Percentiles rank a stretch among this genome's conserved stretches.
Evolutionary conservation across 2,888 invertebrate species (phyloP).

Genomic region (Acleris emargana): DNA sequence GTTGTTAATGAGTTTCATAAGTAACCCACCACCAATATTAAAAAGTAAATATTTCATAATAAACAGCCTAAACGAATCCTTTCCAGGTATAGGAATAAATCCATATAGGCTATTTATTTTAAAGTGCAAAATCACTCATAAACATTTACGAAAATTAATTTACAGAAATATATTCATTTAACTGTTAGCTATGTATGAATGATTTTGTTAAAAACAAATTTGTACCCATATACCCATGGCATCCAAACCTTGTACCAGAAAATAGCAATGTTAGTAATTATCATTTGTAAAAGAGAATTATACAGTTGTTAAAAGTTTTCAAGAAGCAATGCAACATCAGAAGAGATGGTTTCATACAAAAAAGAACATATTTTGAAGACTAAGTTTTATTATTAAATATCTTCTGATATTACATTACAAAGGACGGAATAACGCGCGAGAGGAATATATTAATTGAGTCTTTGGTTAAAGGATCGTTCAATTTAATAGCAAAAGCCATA

Average conservation of each 20-base stretch:
- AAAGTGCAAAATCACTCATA: slow-evolving; percentile 37
- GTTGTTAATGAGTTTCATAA: slow-evolving; percentile 31
- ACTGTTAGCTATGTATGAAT: slow-evolving; percentile 17
- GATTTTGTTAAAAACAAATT: slow-evolving; percentile 8
- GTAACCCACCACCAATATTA: slow-evolving; percentile 39
- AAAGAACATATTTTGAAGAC: not conserved
- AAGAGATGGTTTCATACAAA: not conserved
- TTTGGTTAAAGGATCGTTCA: slow-evolving; percentile 14
- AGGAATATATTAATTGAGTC: slow-evolving; percentile 49
- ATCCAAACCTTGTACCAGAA: slow-evolving; percentile 26
- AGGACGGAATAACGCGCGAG: slow-evolving; percentile 56
- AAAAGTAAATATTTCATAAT: slow-evolving; percentile 45
- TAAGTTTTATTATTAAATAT: slow-evolving; percentile 35
- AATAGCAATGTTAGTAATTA: slow-evolving; percentile 27
- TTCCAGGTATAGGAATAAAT: slow-evolving; percentile 18
- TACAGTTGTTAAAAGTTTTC: slow-evolving; percentile 7
- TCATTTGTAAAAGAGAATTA: slow-evolving; percentile 14
- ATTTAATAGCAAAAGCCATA: slow-evolving; percentile 6
- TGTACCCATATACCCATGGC: slow-evolving; percentile 14
- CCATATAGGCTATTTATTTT: slow-evolving; percentile 40
- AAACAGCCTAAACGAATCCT: slow-evolving; percentile 44
- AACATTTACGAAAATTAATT: not conserved
- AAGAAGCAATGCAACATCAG: slow-evolving; percentile 16
- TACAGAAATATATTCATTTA: not conserved
- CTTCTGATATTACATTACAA: slow-evolving; percentile 65